phyloP scores from a whole-genome alignment of 2,113 vertebrate species.

The Cichladusa arquata region DNA sequence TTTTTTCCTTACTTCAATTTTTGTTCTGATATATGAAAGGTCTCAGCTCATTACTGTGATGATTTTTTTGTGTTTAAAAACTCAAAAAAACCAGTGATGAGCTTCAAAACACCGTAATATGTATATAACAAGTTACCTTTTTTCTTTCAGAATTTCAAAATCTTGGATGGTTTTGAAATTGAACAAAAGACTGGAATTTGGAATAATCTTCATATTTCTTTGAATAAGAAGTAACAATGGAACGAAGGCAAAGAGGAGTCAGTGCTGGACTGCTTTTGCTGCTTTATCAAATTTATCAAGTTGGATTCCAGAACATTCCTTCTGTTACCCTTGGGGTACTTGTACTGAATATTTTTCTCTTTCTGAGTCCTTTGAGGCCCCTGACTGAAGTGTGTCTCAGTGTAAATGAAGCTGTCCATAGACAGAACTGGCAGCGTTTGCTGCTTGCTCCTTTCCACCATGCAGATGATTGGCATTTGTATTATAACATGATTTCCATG shows the following conservation, averaged over 20 bases:
- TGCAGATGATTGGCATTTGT: constrained; percentile 89
- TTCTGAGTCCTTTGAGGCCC: constrained; percentile 80
- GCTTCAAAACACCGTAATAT: background rate
- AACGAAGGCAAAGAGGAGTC: constrained; percentile 73
- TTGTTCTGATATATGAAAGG: background rate
- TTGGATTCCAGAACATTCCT: constrained; percentile 88
- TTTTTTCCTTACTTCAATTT: background rate
- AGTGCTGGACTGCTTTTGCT: constrained; percentile 83
- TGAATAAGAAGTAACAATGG: constrained; percentile 51
- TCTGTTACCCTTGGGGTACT: constrained; percentile 85
- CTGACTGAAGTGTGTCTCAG: constrained; percentile 83
- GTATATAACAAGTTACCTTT: background rate
- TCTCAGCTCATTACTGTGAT: background rate
- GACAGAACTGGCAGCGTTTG: constrained; percentile 84
- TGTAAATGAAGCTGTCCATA: constrained; percentile 78
- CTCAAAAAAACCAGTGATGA: background rate
- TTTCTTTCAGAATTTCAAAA: constrained; percentile 61
- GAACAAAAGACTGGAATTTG: background rate
- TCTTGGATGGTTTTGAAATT: background rate
- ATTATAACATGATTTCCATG: constrained; percentile 94
- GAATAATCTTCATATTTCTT: background rate
- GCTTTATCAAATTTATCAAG: constrained; percentile 81
- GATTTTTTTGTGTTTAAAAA: background rate
- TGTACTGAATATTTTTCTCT: constrained; percentile 86
- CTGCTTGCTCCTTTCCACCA: constrained; percentile 90